Evolutionary conservation across 64 coral and sea anemone genomes (phyloP), one percentile per base, ranked within the genome.

Genomic region (Stichodactyla helianthus): DNA sequence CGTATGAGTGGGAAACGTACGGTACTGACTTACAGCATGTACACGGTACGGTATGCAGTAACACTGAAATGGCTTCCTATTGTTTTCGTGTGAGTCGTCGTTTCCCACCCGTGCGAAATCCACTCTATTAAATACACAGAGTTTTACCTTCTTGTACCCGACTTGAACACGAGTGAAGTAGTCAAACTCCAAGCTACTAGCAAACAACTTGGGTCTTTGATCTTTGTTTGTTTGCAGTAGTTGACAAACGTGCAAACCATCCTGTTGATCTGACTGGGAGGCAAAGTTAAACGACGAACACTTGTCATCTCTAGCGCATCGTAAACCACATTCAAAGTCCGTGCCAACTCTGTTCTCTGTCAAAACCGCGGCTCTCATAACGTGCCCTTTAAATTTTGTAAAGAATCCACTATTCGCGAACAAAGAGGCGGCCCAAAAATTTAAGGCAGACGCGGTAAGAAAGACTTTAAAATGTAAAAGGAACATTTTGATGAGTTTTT

Each of bases 301-400:
- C 14, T 81, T 9, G 13, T 81, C 28, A 16, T 54, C 17, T 81
- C 78, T 19, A 6, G 78, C 31, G 26, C 78, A 81, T 5, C 14
- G 28, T 9, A 81, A 6, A 81, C 35, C 78, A 81, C 78, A 81
- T 7, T 81, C 78, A 17, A 81, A 81, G n/a, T 81, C 78, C 19
- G 78, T 26, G 20, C 14, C 19, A 81, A 81, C 78, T 51, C 7
- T 54, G 35, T 50, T 81, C 18, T 50, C 52, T 81, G 5, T 54
- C 6, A 81, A 50, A 51, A 11, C 78, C 78, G 22, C 31, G 6
- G 78, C 20, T 17, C 31, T 81, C 15, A 81, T 31, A 18, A 81
- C 13, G 26, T 81, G 26, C 5, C 62, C 62, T 65, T 65, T n/a
- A 4, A n/a, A 5, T 22, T 65, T 65, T n/a, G 4, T 9, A 5